Base-by-base conservation (phyloP, 2,797 vertebrate genomes). In the Lindbergichthys nudifrons region DNA sequence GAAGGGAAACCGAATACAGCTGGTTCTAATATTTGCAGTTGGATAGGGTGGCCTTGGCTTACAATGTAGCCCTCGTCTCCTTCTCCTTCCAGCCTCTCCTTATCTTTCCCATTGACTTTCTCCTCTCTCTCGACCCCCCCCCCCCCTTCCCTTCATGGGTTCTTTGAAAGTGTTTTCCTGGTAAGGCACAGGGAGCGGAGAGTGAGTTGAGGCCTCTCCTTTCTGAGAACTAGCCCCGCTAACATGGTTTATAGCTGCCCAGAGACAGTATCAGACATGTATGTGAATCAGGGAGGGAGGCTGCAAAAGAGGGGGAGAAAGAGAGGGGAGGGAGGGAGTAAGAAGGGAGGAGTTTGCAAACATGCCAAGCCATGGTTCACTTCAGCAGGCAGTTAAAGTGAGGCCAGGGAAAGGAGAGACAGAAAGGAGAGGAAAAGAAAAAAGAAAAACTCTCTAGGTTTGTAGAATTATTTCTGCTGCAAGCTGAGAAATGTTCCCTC, bases 321-420 rank as follows among this genome's bases (percentile, higher is more conserved):
- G 61, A 36, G 60, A 54, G 58, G 18, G 64, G 56, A 52, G 82
- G 9, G 60, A 68, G 74, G 14, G 67, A 83, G 85, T 52, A 79
- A n/a, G 56, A 72, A 84, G 87, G 89, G 89, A 89, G 89, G 91
- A 89, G 90, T 90, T 84, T 93, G 88, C 80, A 91, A 87, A 94
- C 92, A 92, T 92, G 92, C 91, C 90, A 93, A 92, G 85, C 87
- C 89, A 92, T 87, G 90, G 94, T 93, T 94, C 93, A 93, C 87
- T 93, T 93, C 87, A 92, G 84, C 91, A 91, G 87, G 92, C 90
- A 93, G 91, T 94, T 92, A 92, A 92, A 93, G 88, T 87, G 90
- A 92, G 89, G 92, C 90, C 89, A 89, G 83, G 67, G 79, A 90
- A 79, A 90, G 87, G 91, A 90, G 76, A 75, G 78, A 39, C 61